Evolutionary conservation across 2,797 vertebrate species (phyloP).

Genomic region (Phataginus tricuspis): DNA sequence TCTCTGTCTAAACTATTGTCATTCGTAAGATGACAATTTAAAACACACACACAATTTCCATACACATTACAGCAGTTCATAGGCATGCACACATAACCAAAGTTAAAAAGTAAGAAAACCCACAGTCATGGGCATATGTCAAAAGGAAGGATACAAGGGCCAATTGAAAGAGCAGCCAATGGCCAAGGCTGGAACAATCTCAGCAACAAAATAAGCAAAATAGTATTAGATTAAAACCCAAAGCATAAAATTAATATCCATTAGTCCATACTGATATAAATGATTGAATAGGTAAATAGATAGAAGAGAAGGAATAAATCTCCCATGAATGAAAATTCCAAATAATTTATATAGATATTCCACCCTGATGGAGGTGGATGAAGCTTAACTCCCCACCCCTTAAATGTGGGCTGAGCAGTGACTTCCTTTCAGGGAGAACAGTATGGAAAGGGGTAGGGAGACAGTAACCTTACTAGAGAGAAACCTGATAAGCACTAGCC

Average conservation of each 20-base stretch:
- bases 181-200: background rate
- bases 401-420: background rate
- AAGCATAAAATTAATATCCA: background rate
- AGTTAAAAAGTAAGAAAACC: background rate
- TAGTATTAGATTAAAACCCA: background rate
- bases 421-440: background rate
- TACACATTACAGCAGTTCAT: background rate
- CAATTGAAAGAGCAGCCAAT: background rate
- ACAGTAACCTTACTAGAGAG: background rate
- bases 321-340: background rate
- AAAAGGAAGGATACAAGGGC: background rate
- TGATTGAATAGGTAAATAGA: background rate
- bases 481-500: background rate
- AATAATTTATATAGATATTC: background rate
- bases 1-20: background rate
- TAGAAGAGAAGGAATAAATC: background rate
- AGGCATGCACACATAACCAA: background rate
- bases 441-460: background rate
- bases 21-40: background rate
- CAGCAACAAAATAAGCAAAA: background rate
- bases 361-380: background rate
- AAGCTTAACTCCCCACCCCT: background rate
- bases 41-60: background rate
- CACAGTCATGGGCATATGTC: background rate
- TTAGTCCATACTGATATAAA: background rate